Percentiles rank a stretch among this genome's conserved stretches.
Evolutionary conservation across 2,888 invertebrate species (phyloP).

Genomic region (Eupithecia centaureata): DNA sequence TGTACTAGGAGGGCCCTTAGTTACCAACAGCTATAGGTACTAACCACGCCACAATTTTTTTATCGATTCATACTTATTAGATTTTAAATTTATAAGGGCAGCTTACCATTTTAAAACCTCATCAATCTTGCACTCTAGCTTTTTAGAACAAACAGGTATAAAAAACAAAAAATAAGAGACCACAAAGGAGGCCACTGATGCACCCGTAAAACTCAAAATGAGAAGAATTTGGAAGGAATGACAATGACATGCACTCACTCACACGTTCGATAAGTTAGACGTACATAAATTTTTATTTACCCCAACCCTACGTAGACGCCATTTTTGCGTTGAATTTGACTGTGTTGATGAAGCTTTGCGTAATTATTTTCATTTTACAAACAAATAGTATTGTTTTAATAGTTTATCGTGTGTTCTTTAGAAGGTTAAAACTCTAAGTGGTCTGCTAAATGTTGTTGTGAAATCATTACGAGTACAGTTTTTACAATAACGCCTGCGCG

Average conservation of each 20-base stretch:
- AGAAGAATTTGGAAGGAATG: background rate
- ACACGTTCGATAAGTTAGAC: constrained; percentile 27
- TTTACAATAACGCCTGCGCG: constrained; percentile 64
- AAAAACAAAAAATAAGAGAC: too few species aligned
- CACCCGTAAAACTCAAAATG: background rate
- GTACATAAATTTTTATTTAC: background rate
- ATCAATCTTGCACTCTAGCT: too few species aligned
- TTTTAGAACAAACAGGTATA: too few species aligned
- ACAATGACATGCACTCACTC: constrained; percentile 35
- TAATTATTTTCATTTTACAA: constrained; percentile 50
- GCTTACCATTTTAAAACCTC: too few species aligned
- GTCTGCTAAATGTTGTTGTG: constrained; percentile 43
- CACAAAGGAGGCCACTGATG: too few species aligned
- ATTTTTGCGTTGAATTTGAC: constrained; percentile 67
- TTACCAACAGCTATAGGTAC: too few species aligned
- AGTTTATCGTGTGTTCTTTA: constrained; percentile 4
- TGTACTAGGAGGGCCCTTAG: too few species aligned
- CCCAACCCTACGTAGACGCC: constrained; percentile 70
- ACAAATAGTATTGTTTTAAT: constrained; percentile 41
- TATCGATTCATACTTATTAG: too few species aligned
- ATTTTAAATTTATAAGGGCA: too few species aligned
- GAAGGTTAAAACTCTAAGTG: constrained; percentile 39
- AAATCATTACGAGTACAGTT: constrained; percentile 35
- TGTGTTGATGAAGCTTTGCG: constrained; percentile 51
- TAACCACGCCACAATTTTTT: too few species aligned